phyloP scores from a whole-genome alignment of 2,888 invertebrate genomes.

The Thyatira batis region DNA sequence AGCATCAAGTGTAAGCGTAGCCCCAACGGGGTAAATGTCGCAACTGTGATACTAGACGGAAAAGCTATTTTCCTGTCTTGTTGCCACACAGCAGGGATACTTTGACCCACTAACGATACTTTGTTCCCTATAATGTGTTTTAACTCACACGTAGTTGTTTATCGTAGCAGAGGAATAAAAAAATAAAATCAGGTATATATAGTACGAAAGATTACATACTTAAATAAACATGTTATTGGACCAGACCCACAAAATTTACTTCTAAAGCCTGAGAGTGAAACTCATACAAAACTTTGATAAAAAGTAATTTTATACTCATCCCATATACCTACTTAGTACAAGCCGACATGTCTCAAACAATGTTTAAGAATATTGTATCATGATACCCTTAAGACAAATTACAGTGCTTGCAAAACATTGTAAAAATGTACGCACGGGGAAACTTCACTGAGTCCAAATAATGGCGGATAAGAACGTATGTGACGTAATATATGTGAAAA shows the following conservation, averaged over 20 bases:
- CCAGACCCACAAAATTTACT: no score
- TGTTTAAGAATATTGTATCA: slow-evolving; percentile 22
- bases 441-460: slow-evolving; percentile 68
- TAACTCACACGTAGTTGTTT: not conserved
- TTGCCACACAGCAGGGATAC: slow-evolving; percentile 1
- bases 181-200: no score
- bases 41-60: not conserved
- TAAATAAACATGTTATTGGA: no score
- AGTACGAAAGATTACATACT: no score
- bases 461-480: slow-evolving; percentile 70
- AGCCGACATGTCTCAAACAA: not conserved
- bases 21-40: not conserved
- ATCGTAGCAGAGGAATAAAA: not conserved
- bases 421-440: slow-evolving; percentile 63
- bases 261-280: no score
- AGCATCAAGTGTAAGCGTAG: not conserved
- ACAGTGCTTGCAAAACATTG: slow-evolving; percentile 58
- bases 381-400: slow-evolving; percentile 54
- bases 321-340: not conserved
- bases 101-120: slow-evolving; percentile 2
- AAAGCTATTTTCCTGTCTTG: slow-evolving; percentile 2
- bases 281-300: not conserved
- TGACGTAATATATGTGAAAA: slow-evolving; percentile 74
- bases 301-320: not conserved
- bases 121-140: not conserved